These are phyloP conservation scores for Sebastes trivittatus DNA, from an alignment of 2,797 vertebrate genomes.

Conservation along the genomic window DNA sequence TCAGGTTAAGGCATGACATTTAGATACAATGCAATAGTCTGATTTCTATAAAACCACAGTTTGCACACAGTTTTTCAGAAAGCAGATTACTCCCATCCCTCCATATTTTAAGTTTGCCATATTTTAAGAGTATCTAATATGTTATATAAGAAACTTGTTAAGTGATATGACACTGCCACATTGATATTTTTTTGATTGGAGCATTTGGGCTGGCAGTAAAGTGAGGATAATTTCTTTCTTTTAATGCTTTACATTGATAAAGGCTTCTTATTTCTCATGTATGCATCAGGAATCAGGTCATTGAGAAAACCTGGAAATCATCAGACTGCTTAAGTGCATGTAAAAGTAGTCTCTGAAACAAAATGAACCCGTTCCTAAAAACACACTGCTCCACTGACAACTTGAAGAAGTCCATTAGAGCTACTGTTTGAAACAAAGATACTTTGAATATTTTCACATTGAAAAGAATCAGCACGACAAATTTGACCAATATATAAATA, in stretches of 20 bases:
- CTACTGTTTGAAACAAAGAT: conserved; percentile 60
- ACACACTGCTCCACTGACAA: conserved; percentile 50
- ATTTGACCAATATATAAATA: conserved; percentile 60
- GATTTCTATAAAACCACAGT: not conserved
- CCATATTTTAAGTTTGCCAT: not conserved
- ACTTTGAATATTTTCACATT: conserved; percentile 62
- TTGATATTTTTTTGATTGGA: not conserved
- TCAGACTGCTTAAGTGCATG: conserved; percentile 42
- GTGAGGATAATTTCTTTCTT: not conserved
- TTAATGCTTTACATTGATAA: not conserved
- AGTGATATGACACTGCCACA: not conserved
- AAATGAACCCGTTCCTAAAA: conserved; percentile 31
- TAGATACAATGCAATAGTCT: not conserved
- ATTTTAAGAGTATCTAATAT: not conserved
- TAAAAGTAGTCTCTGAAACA: conserved; percentile 39
- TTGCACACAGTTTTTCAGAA: not conserved
- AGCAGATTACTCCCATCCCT: not conserved
- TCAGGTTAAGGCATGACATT: conserved; percentile 32
- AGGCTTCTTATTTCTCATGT: not conserved
- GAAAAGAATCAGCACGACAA: conserved; percentile 62
- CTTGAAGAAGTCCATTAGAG: conserved; percentile 52
- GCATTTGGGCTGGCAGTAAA: not conserved
- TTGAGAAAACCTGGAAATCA: conserved; percentile 11
- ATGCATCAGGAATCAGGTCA: not conserved
- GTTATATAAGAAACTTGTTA: not conserved